These are phyloP conservation scores for Pyrocephalus nanus DNA, from an alignment of 2,797 vertebrate genomes.

Conservation along the genomic window DNA sequence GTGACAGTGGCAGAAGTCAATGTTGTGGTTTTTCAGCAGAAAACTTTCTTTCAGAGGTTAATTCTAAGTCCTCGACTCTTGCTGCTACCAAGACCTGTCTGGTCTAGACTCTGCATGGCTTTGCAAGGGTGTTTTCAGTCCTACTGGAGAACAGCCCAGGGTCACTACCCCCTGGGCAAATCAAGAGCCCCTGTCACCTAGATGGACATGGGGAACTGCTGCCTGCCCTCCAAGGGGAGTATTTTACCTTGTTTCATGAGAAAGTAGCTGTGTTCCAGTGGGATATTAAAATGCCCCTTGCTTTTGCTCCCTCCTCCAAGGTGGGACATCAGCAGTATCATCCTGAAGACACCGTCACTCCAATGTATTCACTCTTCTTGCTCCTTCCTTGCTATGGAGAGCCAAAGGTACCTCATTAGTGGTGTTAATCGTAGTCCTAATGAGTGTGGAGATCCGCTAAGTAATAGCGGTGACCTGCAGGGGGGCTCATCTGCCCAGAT, in stretches of 20 bases:
- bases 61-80: not conserved
- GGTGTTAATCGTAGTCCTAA: not conserved
- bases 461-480: constrained; percentile 41
- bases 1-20: not conserved
- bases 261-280: not conserved
- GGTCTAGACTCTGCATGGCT: fast-evolving
- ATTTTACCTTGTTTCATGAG: not conserved
- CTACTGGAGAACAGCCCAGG: not conserved
- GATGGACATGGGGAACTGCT: fast-evolving
- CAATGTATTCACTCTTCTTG: not conserved
- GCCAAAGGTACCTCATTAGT: not conserved
- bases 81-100: not conserved
- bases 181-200: not conserved
- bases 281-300: not conserved
- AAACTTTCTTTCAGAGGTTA: not conserved
- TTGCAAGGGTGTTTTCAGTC: not conserved
- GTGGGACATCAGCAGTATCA: not conserved
- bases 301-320: not conserved
- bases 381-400: not conserved
- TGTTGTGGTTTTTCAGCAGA: not conserved
- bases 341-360: fast-evolving
- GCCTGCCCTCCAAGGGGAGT: not conserved
- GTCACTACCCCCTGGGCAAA: not conserved
- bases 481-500: constrained; percentile 22
- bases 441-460: not conserved